Conservation (phyloP, 2,797 vertebrate genomes). For the Cossypha niveicapilla region DNA sequence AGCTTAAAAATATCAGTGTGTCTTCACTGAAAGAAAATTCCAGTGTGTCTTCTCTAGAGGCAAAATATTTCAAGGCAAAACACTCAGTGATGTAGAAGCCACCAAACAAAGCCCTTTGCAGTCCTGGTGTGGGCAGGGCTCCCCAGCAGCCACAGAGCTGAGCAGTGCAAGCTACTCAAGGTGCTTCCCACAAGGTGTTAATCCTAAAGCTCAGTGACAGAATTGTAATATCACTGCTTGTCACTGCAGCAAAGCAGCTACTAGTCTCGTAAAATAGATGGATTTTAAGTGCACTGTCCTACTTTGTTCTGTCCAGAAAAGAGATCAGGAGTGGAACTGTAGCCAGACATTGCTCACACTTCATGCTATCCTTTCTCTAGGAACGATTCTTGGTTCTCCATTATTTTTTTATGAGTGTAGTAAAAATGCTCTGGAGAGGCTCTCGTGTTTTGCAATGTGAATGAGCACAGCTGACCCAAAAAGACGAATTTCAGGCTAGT, state of each 20-base stretch:
- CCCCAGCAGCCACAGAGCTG: rapidly evolving
- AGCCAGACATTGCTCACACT: not conserved
- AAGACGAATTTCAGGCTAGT: not conserved
- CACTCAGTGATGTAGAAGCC: not conserved
- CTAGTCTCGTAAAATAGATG: not conserved
- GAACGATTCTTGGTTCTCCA: not conserved
- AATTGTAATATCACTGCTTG: not conserved
- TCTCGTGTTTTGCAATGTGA: not conserved
- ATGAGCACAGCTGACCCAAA: not conserved
- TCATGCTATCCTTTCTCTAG: not conserved
- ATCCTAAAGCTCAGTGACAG: not conserved
- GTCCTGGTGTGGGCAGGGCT: rapidly evolving
- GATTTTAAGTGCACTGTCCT: not conserved
- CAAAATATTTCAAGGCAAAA: not conserved
- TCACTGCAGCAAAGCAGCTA: not conserved
- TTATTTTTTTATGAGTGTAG: not conserved
- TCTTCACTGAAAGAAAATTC: not conserved
- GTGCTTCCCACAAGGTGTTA: not conserved
- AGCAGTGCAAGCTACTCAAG: rapidly evolving
- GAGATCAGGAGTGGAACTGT: not conserved
- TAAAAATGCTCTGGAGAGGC: not conserved
- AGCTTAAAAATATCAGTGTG: not conserved
- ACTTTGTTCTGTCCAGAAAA: not conserved
- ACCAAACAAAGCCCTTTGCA: not conserved
- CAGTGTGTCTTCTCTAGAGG: not conserved